Base-by-base conservation (phyloP, 1,140 invertebrate species). In the Drosophila busckii region DNA sequence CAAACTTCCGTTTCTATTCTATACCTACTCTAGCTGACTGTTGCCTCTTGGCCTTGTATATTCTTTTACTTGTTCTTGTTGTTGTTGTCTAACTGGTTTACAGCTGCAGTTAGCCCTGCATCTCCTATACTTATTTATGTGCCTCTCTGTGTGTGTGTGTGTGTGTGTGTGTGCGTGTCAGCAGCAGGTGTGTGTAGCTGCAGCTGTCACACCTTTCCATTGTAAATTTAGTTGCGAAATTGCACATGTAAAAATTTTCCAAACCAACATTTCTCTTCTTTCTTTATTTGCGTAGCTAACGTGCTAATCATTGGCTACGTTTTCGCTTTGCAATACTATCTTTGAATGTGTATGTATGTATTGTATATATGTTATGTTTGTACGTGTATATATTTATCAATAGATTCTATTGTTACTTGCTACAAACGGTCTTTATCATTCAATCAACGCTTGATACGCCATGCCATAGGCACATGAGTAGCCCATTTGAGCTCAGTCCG, bases 181-280 rank as follows among this genome's bases (percentile, higher is more conserved):
- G n/a, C n/a, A 1, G 2, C 25, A 9, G 12, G 23, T 40, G 20
- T 44, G 23, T 60, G 52, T 58, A 26, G 46, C 28, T 49, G 17
- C 54, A 22, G 23, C 38, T 80, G 63, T 73, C n/a, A n/a, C n/a
- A n/a, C n/a, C n/a, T n/a, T n/a, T n/a, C n/a, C n/a, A n/a, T n/a
- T n/a, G n/a, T n/a, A n/a, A n/a, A n/a, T n/a, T n/a, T n/a, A n/a
- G n/a, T n/a, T n/a, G n/a, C n/a, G n/a, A 34, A 19, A 50, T 40
- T 52, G 31, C 34, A 48, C 37, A 76, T 29, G 25, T 35, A 37
- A 56, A 49, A 76, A 65, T 40, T 54, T 25, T 34, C 45, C n/a
- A n/a, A 16, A 29, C 8, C 29, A 31, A 25, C 22, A 15, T 6
- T 31, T 19, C 16, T n/a, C 41, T 9, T 22, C 17, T 23, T 17